These are phyloP conservation scores for Riparia riparia DNA, from an alignment of 2,113 vertebrate species.

Conservation along the genomic window DNA sequence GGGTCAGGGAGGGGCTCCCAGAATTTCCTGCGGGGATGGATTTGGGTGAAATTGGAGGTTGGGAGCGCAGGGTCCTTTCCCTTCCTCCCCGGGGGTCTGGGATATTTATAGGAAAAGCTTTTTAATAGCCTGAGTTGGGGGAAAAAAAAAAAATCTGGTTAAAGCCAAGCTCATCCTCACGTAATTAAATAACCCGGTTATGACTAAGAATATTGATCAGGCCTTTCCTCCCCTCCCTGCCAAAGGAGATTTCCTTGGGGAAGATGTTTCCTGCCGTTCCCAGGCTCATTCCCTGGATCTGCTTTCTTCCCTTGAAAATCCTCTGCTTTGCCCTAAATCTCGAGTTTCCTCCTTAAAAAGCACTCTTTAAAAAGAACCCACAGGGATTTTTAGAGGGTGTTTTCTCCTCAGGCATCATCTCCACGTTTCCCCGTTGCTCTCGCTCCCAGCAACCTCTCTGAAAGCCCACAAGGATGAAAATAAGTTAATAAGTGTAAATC, in stretches of 20 bases:
- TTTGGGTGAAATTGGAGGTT: rapidly evolving
- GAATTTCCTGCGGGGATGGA: rapidly evolving
- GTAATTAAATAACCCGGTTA: conserved; percentile 1
- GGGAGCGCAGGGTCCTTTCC: not conserved
- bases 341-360: not conserved
- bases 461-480: not conserved
- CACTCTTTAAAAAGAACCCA: rapidly evolving
- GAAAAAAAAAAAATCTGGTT: not conserved
- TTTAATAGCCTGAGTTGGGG: not conserved
- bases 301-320: not conserved
- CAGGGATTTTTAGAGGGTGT: not conserved
- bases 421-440: not conserved
- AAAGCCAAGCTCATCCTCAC: not conserved
- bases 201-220: not conserved
- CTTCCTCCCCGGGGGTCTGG: not conserved
- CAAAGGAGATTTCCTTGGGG: not conserved
- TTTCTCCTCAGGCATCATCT: not conserved
- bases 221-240: not conserved
- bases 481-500: not conserved
- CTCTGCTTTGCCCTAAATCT: not conserved
- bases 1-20: not conserved
- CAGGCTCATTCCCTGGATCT: rapidly evolving
- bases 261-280: not conserved
- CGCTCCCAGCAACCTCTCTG: not conserved
- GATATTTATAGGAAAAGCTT: conserved; percentile 32